Evolutionary conservation across 2,888 invertebrate genomes (phyloP).

Genomic region (Suillia variegata): DNA sequence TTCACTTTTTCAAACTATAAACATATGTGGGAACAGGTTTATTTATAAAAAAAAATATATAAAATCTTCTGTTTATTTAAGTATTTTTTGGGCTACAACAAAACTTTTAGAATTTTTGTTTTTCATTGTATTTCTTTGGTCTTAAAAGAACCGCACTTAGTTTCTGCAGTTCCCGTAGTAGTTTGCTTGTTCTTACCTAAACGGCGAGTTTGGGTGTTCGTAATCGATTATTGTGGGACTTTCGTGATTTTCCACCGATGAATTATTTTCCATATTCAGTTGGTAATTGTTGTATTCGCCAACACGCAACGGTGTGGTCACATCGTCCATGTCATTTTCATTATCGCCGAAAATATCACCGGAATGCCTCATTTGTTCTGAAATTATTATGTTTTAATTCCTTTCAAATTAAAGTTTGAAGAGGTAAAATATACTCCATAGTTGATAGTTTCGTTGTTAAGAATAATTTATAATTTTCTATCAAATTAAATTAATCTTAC

Average conservation of each 20-base stretch:
- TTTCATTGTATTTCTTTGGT: too few species aligned
- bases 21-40: too few species aligned
- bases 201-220: slow-evolving; percentile 57
- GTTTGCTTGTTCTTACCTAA: slow-evolving; percentile 51
- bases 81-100: slow-evolving; percentile 25
- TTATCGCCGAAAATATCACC: slow-evolving; percentile 39
- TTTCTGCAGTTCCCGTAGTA: too few species aligned
- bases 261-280: slow-evolving; percentile 54
- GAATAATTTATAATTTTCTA: too few species aligned
- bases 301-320: slow-evolving; percentile 57
- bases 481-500: too few species aligned
- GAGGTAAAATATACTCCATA: too few species aligned
- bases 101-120: slow-evolving; percentile 10
- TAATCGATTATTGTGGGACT: slow-evolving; percentile 52
- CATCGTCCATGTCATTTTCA: slow-evolving; percentile 56
- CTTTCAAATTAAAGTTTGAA: neutral
- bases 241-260: slow-evolving; percentile 50
- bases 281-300: slow-evolving; percentile 57
- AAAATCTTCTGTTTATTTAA: too few species aligned
- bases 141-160: too few species aligned
- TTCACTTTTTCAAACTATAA: too few species aligned
- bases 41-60: too few species aligned
- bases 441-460: too few species aligned
- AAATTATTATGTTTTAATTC: neutral
- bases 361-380: slow-evolving; percentile 28